phyloP scores from a whole-genome alignment of 2,113 vertebrate species.

The Xiphophorus maculatus region DNA sequence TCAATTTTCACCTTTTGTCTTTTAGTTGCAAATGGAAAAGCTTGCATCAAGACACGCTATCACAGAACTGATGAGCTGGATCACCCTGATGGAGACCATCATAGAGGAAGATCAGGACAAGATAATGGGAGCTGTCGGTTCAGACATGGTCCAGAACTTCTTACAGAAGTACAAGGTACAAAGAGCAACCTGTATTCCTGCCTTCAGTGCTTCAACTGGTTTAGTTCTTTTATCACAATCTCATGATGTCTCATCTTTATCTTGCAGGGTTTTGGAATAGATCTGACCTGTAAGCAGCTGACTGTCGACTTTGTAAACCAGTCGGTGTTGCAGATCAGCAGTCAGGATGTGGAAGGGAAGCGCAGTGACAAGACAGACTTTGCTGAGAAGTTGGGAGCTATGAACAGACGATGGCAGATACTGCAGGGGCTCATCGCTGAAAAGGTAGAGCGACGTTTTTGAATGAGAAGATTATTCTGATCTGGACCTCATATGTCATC shows the following conservation, averaged over 20 bases:
- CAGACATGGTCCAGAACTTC: constrained; percentile 84
- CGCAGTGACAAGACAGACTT: constrained; percentile 97
- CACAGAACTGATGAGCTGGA: constrained; percentile 95
- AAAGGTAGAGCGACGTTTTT: constrained; percentile 80
- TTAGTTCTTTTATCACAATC: neutral
- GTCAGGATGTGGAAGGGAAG: constrained; percentile 95
- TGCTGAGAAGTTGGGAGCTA: constrained; percentile 92
- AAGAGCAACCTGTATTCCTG: neutral
- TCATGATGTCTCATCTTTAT: constrained; percentile 7
- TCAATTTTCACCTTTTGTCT: constrained; percentile 4
- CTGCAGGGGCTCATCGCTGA: constrained; percentile 89
- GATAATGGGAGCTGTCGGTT: constrained; percentile 88
- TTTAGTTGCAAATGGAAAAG: constrained; percentile 96
- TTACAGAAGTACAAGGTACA: constrained; percentile 95
- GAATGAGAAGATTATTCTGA: neutral
- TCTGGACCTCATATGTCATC: neutral
- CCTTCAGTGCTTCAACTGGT: neutral
- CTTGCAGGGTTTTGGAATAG: constrained; percentile 92
- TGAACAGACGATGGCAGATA: constrained; percentile 97
- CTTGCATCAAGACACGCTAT: constrained; percentile 95
- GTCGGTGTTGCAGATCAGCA: constrained; percentile 95
- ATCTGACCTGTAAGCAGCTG: constrained; percentile 94
- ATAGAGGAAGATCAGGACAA: constrained; percentile 90
- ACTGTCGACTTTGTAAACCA: constrained; percentile 98
- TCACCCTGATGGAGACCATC: constrained; percentile 92